A percentile compares a stretch with the other conserved stretches of the same genome.
These are phyloP conservation scores for Drosophila burlai DNA, from an alignment of 1,140 invertebrate species.

Conservation along the genomic window DNA sequence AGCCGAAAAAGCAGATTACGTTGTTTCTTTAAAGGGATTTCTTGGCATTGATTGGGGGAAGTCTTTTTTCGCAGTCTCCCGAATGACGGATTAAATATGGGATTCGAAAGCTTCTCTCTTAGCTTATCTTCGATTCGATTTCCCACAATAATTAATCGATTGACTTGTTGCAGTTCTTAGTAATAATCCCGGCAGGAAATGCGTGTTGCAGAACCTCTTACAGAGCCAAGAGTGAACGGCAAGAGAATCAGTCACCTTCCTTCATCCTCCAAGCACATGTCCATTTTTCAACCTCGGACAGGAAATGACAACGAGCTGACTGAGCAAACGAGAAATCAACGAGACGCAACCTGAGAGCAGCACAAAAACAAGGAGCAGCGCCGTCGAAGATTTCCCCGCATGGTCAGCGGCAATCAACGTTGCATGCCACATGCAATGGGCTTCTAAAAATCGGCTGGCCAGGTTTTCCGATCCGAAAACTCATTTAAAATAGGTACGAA, in stretches of 20 bases:
- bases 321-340: slow-evolving; percentile 54
- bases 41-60: not conserved
- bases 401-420: slow-evolving; percentile 47
- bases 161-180: slow-evolving; percentile 17
- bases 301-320: slow-evolving; percentile 43
- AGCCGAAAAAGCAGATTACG: slow-evolving; percentile 1
- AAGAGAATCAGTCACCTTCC: slow-evolving; percentile 19
- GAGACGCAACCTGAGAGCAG: slow-evolving; percentile 34
- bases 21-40: slow-evolving; percentile 5
- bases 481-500: slow-evolving; percentile 51
- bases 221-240: slow-evolving; percentile 11
- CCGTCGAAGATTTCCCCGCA: slow-evolving; percentile 22
- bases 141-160: slow-evolving; percentile 33
- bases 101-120: not conserved
- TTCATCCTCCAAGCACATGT: slow-evolving; percentile 23
- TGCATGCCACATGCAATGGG: slow-evolving; percentile 47
- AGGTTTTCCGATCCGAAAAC: slow-evolving; percentile 27
- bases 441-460: slow-evolving; percentile 6
- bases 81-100: not conserved
- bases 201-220: slow-evolving; percentile 34
- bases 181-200: slow-evolving; percentile 35
- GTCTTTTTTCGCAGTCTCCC: too few relatives aligned
- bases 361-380: slow-evolving; percentile 27
- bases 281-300: slow-evolving; percentile 34
- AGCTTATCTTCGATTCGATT: not conserved